These are phyloP conservation scores for Aphyosemion australe DNA, from an alignment of 2,113 vertebrate genomes.

Conservation along the genomic window DNA sequence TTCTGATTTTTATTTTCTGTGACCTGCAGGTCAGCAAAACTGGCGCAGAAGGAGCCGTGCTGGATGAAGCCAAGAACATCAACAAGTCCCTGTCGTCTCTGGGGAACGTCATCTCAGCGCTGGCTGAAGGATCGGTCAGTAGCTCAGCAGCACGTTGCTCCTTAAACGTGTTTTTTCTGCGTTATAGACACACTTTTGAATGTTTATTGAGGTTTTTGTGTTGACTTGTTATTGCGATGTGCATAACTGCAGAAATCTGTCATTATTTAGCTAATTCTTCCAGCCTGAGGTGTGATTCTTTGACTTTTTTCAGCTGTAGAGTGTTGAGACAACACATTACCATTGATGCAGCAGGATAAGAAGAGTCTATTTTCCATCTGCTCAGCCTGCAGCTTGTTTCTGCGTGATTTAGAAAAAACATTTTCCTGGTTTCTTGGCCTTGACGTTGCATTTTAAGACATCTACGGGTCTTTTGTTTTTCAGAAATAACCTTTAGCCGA, in stretches of 20 bases:
- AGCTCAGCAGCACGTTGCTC: background rate
- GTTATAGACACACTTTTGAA: background rate
- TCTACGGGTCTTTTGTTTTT: constrained; percentile 25
- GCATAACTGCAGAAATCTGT: background rate
- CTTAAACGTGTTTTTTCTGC: background rate
- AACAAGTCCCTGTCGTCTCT: constrained; percentile 97
- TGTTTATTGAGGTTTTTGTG: background rate
- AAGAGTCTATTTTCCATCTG: background rate
- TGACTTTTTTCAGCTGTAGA: background rate
- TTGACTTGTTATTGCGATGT: background rate
- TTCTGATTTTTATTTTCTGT: background rate
- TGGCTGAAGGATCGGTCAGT: constrained; percentile 95
- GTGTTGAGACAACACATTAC: constrained; percentile 8
- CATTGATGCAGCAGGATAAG: constrained; percentile 6
- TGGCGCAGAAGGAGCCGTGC: constrained; percentile 93
- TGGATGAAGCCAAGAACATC: constrained; percentile 98
- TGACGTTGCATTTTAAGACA: constrained; percentile 1
- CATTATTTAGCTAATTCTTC: background rate
- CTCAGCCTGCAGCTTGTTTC: constrained; percentile 22
- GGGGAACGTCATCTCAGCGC: constrained; percentile 95
- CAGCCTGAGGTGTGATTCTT: constrained; percentile 13
- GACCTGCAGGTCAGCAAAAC: constrained; percentile 95
- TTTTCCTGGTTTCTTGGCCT: constrained; percentile 7
- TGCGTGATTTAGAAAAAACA: constrained; percentile 12
- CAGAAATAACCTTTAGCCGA: constrained; percentile 16